Evolutionary conservation across 1,140 invertebrate species (phyloP).

Genomic region (Acromyrmex heyeri): DNA sequence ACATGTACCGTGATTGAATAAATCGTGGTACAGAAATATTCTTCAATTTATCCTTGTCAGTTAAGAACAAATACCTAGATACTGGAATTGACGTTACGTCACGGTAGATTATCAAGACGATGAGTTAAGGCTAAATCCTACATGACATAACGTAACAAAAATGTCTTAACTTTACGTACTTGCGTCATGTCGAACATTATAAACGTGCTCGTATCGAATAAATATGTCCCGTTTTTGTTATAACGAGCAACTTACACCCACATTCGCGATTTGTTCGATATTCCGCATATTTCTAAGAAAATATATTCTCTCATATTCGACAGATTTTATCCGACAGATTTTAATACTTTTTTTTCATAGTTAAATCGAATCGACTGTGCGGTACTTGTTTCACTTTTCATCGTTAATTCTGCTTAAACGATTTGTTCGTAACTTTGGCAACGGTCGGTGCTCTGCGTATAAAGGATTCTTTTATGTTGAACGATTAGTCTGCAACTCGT

Average conservation of each 20-base stretch:
- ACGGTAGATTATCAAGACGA: background rate
- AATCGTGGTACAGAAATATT: background rate
- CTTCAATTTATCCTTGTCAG: constrained; percentile 12
- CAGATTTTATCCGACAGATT: constrained; percentile 29
- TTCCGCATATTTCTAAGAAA: constrained; percentile 14
- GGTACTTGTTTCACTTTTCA: constrained; percentile 1
- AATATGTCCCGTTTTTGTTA: constrained; percentile 19
- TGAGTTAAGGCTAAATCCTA: background rate
- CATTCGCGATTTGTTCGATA: constrained; percentile 14
- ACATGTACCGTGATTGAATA: background rate
- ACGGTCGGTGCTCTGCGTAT: background rate
- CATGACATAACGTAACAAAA: constrained; percentile 24
- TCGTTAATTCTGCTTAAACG: constrained; percentile 29
- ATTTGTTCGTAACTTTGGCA: constrained; percentile 30
- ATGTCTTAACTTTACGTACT: background rate
- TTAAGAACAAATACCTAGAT: background rate
- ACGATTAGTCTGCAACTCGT: constrained; percentile 20
- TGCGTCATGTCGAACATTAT: background rate
- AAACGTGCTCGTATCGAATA: background rate
- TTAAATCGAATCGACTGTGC: background rate
- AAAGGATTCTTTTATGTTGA: constrained; percentile 16
- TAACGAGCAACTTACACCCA: constrained; percentile 28
- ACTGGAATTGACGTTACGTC: background rate
- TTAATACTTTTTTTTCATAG: background rate
- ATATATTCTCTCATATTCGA: constrained; percentile 33